Base-by-base conservation (phyloP, 2,888 invertebrate genomes). In the Meteorus cinctellus region DNA sequence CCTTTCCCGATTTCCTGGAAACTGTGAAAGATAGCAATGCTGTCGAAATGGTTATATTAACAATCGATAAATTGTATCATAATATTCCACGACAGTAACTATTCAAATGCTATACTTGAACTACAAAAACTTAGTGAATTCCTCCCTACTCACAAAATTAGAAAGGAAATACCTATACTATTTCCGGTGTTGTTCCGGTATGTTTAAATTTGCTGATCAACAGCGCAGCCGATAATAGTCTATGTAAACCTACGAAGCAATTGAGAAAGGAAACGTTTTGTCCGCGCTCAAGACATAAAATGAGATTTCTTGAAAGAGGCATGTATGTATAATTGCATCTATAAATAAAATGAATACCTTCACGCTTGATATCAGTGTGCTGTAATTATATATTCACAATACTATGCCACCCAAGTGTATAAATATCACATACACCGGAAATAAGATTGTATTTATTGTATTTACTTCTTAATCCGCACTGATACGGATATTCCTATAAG, bases 401-500 rank as follows among this genome's bases (percentile, higher is more conserved):
- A 16, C 16, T 45, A 45, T 48, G n/a, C 45, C 48, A 48, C n/a
- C 48, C 48, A 48, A 48, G 48, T 16, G n/a, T 48, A 48, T 48
- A n/a, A n/a, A 48, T 48, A 48, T 48, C 16, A 4, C n/a, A 48
- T 48, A n/a, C 4, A 48, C 48, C 48, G 48, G 48, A 48, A 48
- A 48, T n/a, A 12, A 45, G 45, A 24, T 24, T 24, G 24, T 24
- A 24, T 24, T 24, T 24, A 45, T 45, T 45, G 14, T 14, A 10
- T 45, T 45, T 45, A 45, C 45, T 45, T 14, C 12, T 45, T 14
- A 45, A 45, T n/a, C 16, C n/a, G 16, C 16, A 48, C 16, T n/a
- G 48, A 48, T n/a, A 48, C n/a, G 48, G n/a, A 48, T 48, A n/a
- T 48, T 48, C n/a, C n/a, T n/a, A 48, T 48, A 48, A n/a, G n/a